phyloP scores from a whole-genome alignment of 2,888 invertebrate species.

The Danaus chrysippus region DNA sequence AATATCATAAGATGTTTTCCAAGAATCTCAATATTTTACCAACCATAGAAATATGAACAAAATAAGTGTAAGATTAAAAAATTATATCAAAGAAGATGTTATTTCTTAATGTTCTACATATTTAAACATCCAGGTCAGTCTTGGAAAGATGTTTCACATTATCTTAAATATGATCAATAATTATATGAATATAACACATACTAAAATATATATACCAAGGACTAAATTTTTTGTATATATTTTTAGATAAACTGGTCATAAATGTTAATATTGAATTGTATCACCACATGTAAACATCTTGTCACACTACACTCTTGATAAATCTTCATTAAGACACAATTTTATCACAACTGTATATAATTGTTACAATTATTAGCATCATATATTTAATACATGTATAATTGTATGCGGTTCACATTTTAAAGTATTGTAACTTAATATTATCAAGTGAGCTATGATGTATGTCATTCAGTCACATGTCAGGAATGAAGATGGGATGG shows the following conservation, averaged over 20 bases:
- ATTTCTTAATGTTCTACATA: too few species aligned
- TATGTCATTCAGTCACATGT: slow-evolving; percentile 54
- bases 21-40: too few species aligned
- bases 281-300: slow-evolving; percentile 53
- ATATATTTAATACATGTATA: slow-evolving; percentile 9
- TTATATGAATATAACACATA: too few species aligned
- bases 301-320: slow-evolving; percentile 51
- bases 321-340: slow-evolving; percentile 54
- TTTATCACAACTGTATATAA: slow-evolving; percentile 35
- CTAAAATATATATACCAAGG: too few species aligned
- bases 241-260: slow-evolving; percentile 19
- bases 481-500: slow-evolving; percentile 11
- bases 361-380: slow-evolving; percentile 20
- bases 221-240: slow-evolving; percentile 21
- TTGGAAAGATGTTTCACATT: too few species aligned
- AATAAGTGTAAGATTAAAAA: too few species aligned
- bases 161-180: too few species aligned
- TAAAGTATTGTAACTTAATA: slow-evolving; percentile 14
- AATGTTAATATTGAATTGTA: slow-evolving; percentile 43
- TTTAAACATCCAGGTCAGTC: too few species aligned
- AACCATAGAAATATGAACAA: too few species aligned
- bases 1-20: too few species aligned
- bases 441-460: slow-evolving; percentile 60
- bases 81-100: too few species aligned
- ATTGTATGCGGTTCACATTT: slow-evolving; percentile 10